Evolutionary conservation across 2,888 invertebrate genomes (phyloP), one percentile per base, ranked within the genome.

Genomic region (Odontocolon sp.): DNA sequence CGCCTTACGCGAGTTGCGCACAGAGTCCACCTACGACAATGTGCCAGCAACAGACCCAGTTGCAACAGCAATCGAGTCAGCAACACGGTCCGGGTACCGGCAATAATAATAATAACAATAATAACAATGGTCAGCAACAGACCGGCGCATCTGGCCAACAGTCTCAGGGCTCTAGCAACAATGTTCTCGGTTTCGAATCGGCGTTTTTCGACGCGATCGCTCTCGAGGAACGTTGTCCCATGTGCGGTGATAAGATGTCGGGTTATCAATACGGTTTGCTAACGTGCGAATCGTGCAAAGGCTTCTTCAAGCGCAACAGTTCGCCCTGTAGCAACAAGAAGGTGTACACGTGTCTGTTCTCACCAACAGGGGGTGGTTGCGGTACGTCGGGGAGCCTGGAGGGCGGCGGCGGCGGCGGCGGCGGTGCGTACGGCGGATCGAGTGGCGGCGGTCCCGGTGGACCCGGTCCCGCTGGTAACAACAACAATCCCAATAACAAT

Each of bases 231-330:
- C 91, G 94, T 82, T 95, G 94, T 87, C 94, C 94, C 2, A 94
- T 95, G 85, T 95, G 94, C 89, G 94, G 94, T 28, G 94, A 95
- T 89, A 94, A 94, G 88, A 95, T 95, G 85, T 94, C 94, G 79
- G 95, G 95, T 81, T 95, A 95, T 89, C 95, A 95, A 88, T 95
- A 95, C 90, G 95, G 95, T 59, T 92, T 95, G 70, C 92, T 95
- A 67, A 95, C 95, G 78, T 95, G 95, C 91, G 95, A 95, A 87
- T 94, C 94, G 80, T 95, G 95, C 91, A 95, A 95, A 90, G 94
- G 94, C 36, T 94, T 94, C 90, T 94, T 94, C 91, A 94, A 95
- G 90, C 92, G 95, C 80, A 95, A 88, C 84, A 88, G 82, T 75
- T 89, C 89, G 71, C 90, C 95, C 78, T 95, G 95, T 76, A 95